Percentiles rank a stretch among this genome's conserved stretches.
These are phyloP conservation scores for Heliothis subflexa DNA, from an alignment of 1,140 invertebrate species.

Conservation along the genomic window DNA sequence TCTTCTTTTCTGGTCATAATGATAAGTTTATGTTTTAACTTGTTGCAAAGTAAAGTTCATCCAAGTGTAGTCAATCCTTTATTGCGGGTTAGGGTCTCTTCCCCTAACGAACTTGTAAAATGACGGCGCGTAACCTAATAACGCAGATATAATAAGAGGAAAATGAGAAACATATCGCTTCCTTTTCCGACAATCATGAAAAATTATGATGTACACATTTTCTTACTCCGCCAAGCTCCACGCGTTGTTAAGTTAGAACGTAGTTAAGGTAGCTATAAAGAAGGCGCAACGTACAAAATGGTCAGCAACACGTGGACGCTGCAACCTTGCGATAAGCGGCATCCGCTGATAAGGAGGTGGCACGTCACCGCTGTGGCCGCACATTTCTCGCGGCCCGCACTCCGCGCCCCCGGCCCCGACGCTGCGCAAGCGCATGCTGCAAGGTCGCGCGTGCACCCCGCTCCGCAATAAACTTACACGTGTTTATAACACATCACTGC, in stretches of 20 bases:
- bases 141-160: not conserved
- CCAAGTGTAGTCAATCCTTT: too few species aligned
- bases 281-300: conserved; percentile 54
- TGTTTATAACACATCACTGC: conserved; percentile 54
- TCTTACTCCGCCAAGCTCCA: not conserved
- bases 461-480: conserved; percentile 69
- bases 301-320: conserved; percentile 70
- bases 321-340: conserved; percentile 75
- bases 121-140: not conserved
- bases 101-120: not conserved
- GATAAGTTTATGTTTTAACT: too few species aligned
- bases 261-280: conserved; percentile 31
- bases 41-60: too few species aligned
- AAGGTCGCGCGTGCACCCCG: conserved; percentile 60
- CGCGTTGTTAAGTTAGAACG: conserved; percentile 20
- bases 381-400: conserved; percentile 57
- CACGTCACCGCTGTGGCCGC: conserved; percentile 62
- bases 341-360: conserved; percentile 67
- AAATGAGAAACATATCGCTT: not conserved
- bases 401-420: conserved; percentile 47
- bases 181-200: not conserved
- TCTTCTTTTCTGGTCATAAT: too few species aligned
- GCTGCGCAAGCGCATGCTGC: conserved; percentile 48
- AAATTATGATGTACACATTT: not conserved
- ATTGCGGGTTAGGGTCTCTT: too few species aligned